Percentiles rank a stretch among this genome's conserved stretches.
Conservation (phyloP, 2,888 invertebrate genomes). For the Drosophila bunnanda region DNA sequence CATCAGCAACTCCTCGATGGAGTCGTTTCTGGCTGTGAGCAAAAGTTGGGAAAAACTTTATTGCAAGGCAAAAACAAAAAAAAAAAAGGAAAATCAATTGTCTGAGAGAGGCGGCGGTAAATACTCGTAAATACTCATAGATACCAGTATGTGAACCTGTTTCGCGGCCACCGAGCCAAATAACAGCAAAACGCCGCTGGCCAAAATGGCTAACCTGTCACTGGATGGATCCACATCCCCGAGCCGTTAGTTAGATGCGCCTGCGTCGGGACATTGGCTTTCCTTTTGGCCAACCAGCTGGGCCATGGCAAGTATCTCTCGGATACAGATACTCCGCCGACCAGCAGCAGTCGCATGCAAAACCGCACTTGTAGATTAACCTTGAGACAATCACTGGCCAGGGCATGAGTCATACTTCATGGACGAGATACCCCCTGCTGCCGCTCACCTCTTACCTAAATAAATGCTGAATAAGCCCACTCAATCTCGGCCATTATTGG, state of each 20-base stretch:
- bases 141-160: constrained; percentile 38
- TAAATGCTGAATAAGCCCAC: constrained; percentile 47
- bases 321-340: constrained; percentile 48
- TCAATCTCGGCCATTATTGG: constrained; percentile 38
- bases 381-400: constrained; percentile 48
- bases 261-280: constrained; percentile 41
- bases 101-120: constrained; percentile 45
- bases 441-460: not conserved
- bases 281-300: constrained; percentile 47
- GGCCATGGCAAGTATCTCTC: not conserved
- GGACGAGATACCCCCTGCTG: constrained; percentile 2
- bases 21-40: constrained; percentile 69
- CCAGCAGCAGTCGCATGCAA: constrained; percentile 60
- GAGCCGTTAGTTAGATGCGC: constrained; percentile 14
- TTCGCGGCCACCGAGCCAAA: constrained; percentile 47
- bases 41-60: constrained; percentile 61
- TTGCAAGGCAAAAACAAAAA: constrained; percentile 50
- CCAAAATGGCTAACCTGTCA: constrained; percentile 31
- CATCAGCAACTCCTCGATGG: constrained; percentile 39
- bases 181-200: constrained; percentile 72
- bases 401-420: constrained; percentile 22
- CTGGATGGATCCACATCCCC: constrained; percentile 12
- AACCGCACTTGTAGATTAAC: constrained; percentile 55
- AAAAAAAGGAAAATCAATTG: constrained; percentile 75
- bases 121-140: constrained; percentile 14